Evolutionary conservation across 2,888 invertebrate genomes (phyloP), one percentile per base, ranked within the genome.

Genomic region (Eupithecia subumbrata): DNA sequence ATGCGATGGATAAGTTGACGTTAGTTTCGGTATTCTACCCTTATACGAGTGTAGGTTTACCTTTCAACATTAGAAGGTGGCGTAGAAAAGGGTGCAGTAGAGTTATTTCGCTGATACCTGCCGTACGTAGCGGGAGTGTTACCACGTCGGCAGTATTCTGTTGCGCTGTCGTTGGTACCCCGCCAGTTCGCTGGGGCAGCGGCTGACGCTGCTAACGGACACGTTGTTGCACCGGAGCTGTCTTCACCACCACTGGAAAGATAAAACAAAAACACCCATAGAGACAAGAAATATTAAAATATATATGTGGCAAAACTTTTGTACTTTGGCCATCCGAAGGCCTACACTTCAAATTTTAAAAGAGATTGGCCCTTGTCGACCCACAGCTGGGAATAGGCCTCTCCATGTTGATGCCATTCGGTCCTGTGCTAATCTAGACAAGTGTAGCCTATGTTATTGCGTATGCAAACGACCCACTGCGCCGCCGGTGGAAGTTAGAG

Each of bases 91-190:
- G 94, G 92, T 83, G 93, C 89, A 81, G 89, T 90, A 82, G 91
- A 87, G 89, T 93, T 92, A 92, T 95, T 92, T 89, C 94, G 90
- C 95, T 96, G 92, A 95, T 95, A 93, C 95, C 96, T 92, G 95
- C 95, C 89, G 95, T 96, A 91, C 79, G 94, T 90, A 79, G 93
- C 92, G 76, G 95, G 95, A 79, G 95, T 95, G 90, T 91, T 95
- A 84, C 94, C 94, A 81, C 94, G 93, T 43, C 95, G 93, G 84
- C 93, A 93, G 85, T 88, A 94, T 77, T 95, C 94, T 63, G 94
- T 91, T 71, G 95, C 94, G 84, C 93, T 93, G 86, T 94, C 95
- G 88, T 94, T 95, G 84, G 95, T 95, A 80, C 94, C 95, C 48
- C 94, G 93, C 95, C 95, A 94, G 76, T 91, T 90, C 73, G 92